Conservation (phyloP, 2,113 vertebrate species). For the Xiphophorus couchianus region DNA sequence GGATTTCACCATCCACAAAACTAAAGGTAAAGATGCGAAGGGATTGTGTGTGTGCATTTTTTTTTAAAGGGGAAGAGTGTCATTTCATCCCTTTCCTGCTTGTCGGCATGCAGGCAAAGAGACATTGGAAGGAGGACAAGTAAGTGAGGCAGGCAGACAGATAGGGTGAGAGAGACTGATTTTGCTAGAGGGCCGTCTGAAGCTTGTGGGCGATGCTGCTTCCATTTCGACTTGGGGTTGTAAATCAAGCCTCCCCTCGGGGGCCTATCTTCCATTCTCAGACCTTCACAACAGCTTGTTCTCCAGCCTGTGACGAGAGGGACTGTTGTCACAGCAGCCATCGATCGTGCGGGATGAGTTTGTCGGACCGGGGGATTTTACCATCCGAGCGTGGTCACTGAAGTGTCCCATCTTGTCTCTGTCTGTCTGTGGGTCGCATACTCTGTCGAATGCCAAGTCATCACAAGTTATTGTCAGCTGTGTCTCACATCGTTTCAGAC, state of each 20-base stretch:
- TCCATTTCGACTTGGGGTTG: slow-evolving; percentile 66
- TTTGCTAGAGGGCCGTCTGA: slow-evolving; percentile 59
- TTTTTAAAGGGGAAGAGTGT: slow-evolving; percentile 41
- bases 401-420: slow-evolving; percentile 63
- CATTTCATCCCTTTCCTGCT: slow-evolving; percentile 44
- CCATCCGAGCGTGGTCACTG: slow-evolving; percentile 61
- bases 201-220: slow-evolving; percentile 60
- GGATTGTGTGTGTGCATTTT: slow-evolving; percentile 8
- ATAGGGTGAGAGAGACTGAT: slow-evolving; percentile 56
- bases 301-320: slow-evolving; percentile 69
- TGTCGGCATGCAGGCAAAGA: slow-evolving; percentile 57
- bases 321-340: slow-evolving; percentile 73
- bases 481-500: slow-evolving; percentile 1
- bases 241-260: slow-evolving; percentile 72
- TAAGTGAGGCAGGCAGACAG: slow-evolving; percentile 31
- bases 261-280: slow-evolving; percentile 70
- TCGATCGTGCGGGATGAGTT: slow-evolving; percentile 75
- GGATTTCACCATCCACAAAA: slow-evolving; percentile 20
- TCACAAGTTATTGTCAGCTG: slow-evolving; percentile 31
- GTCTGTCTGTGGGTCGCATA: slow-evolving; percentile 59
- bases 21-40: slow-evolving; percentile 28
- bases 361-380: slow-evolving; percentile 63
- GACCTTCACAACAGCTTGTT: slow-evolving; percentile 75
- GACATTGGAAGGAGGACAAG: slow-evolving; percentile 47
- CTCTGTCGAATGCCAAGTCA: slow-evolving; percentile 44